Evolutionary conservation across 2,888 invertebrate genomes (phyloP), one percentile per base, ranked within the genome.

Genomic region (Hedychridium roseum): DNA sequence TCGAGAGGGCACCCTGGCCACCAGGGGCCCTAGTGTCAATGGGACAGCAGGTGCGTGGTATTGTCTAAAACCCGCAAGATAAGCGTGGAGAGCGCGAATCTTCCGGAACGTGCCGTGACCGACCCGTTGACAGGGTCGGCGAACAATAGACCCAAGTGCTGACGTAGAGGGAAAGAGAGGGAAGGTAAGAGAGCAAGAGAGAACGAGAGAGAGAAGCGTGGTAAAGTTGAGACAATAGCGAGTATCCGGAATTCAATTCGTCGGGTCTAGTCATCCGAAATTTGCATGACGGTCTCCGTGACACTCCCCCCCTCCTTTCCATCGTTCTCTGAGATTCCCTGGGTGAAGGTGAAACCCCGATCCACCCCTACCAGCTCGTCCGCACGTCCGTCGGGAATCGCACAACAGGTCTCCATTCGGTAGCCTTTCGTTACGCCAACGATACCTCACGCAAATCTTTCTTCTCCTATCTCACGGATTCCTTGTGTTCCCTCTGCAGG

Each of bases 61-160:
- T 63, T 68, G 66, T 70, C 51, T 56, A 64, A 64, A 67, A 65
- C 50, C n/a, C 61, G 64, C 64, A 63, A 65, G 58, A 70, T 67
- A 66, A 70, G 58, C 61, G 54, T 62, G 54, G 53, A 53, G 62
- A 64, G 57, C 62, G 68, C 64, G 64, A 62, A 63, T 56, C 50
- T 42, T 36, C 37, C 35, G 34, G 48, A 51, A 57, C 54, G 48
- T 50, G 50, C 52, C 64, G 59, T 70, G 66, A 64, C 68, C 57
- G 61, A 32, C 6, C 36, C 31, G 61, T 66, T 66, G 64, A 68
- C 64, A 67, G 60, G 47, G 42, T 27, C n/a, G 7, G 1, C 6
- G 55, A 48, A 70, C 70, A 71, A 71, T 69, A 43, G 59, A 47
- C 50, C 59, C 45, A 61, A 59, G 50, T 57, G 50, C 39, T 39